phyloP scores from a whole-genome alignment of 1,140 invertebrate species.

The Oppia nitens region DNA sequence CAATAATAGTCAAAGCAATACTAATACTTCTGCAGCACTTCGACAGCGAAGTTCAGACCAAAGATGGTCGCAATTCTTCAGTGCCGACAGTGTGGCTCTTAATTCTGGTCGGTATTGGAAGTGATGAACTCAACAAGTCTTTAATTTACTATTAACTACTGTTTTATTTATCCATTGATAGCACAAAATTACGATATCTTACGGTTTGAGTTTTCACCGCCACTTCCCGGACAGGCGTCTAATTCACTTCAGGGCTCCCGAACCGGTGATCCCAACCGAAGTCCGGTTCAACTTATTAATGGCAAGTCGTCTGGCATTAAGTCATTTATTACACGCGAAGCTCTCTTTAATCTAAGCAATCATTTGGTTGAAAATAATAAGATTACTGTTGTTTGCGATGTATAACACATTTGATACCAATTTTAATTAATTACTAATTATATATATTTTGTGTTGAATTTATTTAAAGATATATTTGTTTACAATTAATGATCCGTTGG shows the following conservation, averaged over 20 bases:
- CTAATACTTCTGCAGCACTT: no score
- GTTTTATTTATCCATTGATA: no score
- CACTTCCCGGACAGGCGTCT: not conserved
- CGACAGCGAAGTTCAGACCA: no score
- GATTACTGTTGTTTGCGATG: not conserved
- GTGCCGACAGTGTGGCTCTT: not conserved
- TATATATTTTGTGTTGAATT: not conserved
- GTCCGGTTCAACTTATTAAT: not conserved
- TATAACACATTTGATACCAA: not conserved
- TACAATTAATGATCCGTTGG: not conserved
- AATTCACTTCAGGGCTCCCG: no score
- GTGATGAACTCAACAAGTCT: no score
- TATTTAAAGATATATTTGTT: not conserved
- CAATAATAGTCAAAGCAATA: not conserved
- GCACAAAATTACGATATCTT: not conserved
- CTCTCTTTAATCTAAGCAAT: not conserved
- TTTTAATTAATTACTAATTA: not conserved
- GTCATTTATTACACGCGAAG: not conserved
- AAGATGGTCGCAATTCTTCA: not conserved
- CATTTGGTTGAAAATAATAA: not conserved
- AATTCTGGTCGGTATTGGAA: not conserved
- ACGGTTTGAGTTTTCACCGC: not conserved
- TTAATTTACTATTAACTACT: no score
- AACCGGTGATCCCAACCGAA: not conserved
- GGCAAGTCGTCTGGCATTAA: not conserved